phyloP scores from a whole-genome alignment of 2,113 vertebrate genomes.

The Chrysochloris asiatica region DNA sequence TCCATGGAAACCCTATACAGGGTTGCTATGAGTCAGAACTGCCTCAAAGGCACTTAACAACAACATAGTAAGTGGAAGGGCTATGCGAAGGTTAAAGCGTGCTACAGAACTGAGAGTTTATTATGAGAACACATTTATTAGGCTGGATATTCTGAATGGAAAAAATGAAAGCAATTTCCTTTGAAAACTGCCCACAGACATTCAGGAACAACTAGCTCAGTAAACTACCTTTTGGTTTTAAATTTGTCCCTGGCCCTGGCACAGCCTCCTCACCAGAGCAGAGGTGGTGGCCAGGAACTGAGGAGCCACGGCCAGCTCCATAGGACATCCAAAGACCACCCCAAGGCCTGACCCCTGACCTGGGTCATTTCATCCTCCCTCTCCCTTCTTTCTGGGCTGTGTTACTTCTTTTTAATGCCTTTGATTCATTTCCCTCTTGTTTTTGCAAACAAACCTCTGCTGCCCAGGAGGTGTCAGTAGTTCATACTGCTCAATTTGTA shows the following conservation, averaged over 20 bases:
- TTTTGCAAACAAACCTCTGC: conserved; percentile 68
- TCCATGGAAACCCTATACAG: no score
- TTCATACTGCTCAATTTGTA: conserved; percentile 47
- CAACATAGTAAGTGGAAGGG: no score
- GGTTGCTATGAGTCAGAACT: no score
- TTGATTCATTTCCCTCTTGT: conserved; percentile 56
- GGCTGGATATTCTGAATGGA: neutral
- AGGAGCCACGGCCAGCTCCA: no score
- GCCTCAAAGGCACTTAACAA: no score
- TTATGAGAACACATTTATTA: neutral
- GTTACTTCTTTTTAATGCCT: conserved; percentile 47
- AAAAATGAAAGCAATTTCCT: conserved; percentile 19
- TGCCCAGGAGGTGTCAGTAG: conserved; percentile 72
- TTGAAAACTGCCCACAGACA: neutral
- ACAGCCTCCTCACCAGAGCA: fast-evolving
- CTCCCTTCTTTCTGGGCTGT: neutral
- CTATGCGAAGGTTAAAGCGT: no score
- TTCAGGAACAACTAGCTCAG: neutral
- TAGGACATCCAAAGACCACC: neutral
- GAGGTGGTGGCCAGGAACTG: no score
- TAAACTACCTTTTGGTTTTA: neutral
- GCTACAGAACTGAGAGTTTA: neutral
- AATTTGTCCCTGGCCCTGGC: neutral
- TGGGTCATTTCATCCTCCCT: neutral
- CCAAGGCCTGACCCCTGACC: fast-evolving